Evolutionary conservation across 2,113 vertebrate species (phyloP).

Genomic region (Osmerus mordax): DNA sequence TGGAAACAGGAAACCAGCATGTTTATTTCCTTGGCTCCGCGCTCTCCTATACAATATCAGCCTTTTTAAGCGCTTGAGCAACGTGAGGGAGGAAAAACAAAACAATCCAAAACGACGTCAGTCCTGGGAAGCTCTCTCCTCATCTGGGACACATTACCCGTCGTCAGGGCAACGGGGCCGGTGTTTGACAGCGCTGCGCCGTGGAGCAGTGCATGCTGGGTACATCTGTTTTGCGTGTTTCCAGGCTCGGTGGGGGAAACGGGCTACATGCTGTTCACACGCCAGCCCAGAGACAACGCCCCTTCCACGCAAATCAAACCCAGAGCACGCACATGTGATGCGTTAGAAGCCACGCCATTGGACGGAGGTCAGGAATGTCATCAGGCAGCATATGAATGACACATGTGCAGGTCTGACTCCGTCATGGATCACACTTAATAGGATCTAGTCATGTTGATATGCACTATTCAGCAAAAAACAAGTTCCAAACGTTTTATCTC

Average conservation of each 20-base stretch:
- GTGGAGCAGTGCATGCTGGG: conserved; percentile 48
- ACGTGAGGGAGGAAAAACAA: conserved; percentile 21
- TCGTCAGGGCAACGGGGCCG: conserved; percentile 63
- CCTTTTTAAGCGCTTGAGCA: conserved; percentile 35
- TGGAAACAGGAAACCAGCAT: conserved; percentile 14
- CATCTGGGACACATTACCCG: conserved; percentile 70
- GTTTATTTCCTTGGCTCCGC: conserved; percentile 30
- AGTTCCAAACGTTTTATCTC: too few relatives aligned
- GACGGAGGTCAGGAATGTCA: conserved; percentile 11
- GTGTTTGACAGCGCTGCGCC: conserved; percentile 63
- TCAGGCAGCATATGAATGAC: conserved; percentile 4
- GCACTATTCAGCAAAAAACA: too few relatives aligned
- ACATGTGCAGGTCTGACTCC: not conserved
- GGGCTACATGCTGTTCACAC: conserved; percentile 29
- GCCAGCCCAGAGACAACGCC: conserved; percentile 32
- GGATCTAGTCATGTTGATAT: not conserved
- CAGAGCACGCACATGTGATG: conserved; percentile 22
- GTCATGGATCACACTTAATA: not conserved
- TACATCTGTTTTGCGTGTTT: conserved; percentile 66
- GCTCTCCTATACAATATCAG: conserved; percentile 19
- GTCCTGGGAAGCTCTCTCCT: conserved; percentile 44
- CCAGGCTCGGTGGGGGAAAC: conserved; percentile 36
- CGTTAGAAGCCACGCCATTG: conserved; percentile 13
- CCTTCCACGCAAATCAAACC: not conserved
- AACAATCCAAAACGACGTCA: conserved; percentile 21